Evolutionary conservation across 1,140 invertebrate species (phyloP).

Genomic region (Aphaenogaster ashmeadi): DNA sequence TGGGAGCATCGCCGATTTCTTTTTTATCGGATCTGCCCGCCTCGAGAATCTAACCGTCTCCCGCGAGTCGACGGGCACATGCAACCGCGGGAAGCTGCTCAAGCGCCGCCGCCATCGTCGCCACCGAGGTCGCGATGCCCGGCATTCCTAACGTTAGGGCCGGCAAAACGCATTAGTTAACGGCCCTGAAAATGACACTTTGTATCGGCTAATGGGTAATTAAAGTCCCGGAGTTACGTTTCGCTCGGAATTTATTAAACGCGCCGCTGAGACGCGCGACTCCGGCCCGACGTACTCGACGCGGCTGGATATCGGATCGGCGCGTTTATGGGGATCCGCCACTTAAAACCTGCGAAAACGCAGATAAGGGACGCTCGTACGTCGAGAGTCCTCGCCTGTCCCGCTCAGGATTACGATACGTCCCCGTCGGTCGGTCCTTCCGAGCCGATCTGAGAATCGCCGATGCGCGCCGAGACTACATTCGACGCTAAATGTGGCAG

Average conservation of each 20-base stretch:
- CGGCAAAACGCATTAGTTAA: constrained; percentile 79
- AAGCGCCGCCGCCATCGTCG: constrained; percentile 28
- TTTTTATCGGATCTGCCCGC: constrained; percentile 19
- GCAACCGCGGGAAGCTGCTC: constrained; percentile 13
- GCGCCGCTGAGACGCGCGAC: constrained; percentile 45
- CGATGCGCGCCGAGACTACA: not conserved
- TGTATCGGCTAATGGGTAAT: constrained; percentile 82
- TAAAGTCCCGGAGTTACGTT: constrained; percentile 81
- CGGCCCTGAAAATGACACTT: constrained; percentile 83
- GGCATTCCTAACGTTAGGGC: constrained; percentile 75
- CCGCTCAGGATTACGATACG: constrained; percentile 4
- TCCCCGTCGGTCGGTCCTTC: not conserved
- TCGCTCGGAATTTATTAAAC: constrained; percentile 79
- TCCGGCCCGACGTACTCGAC: constrained; percentile 3
- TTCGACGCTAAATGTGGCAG: not conserved
- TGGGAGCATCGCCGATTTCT: constrained; percentile 41
- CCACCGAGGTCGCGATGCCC: constrained; percentile 50
- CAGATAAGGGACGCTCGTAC: constrained; percentile 60
- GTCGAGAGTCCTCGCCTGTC: not conserved
- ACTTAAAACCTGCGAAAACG: constrained; percentile 67
- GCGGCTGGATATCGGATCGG: constrained; percentile 52
- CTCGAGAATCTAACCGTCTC: constrained; percentile 39
- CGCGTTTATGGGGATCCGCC: constrained; percentile 71
- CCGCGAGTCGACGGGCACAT: not conserved
- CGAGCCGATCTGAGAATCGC: not conserved